Evolutionary conservation across 2,888 invertebrate genomes (phyloP), one percentile per base, ranked within the genome.

Genomic region (Caenorhabditis sulstoni): DNA sequence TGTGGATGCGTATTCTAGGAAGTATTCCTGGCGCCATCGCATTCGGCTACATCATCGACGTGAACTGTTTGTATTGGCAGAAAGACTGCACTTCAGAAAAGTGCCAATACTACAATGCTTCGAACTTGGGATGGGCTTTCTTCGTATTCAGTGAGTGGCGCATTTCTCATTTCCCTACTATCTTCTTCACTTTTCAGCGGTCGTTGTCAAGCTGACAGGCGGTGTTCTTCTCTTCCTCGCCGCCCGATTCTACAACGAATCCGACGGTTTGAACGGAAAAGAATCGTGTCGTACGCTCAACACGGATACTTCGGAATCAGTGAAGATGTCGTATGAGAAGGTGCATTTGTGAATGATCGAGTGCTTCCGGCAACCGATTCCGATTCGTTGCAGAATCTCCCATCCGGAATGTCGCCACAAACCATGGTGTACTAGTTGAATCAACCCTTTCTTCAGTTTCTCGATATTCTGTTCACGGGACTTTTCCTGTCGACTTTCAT

Each of bases 11-110:
- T 18, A 79, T 81, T 41, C 58, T 75, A 12, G 83, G 84, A 52
- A 82, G 82, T 53, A 82, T 85, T 35, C 85, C 85, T 0, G 85
- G 85, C 4, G 85, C 82, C 11, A 75, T 83, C 49, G 55, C 79
- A 0, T 85, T 85, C 45, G 85, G 85, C 2, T 73, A 74, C 65
- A 67, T 84, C 11, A 83, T 85, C 22, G 85, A 85, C 47, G 74
- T 61, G 7, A 82, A 83, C 14, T 85, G 85, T 50, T 37, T 79
- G 39, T 74, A 79, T 37, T 82, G 82, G 83, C 81, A 75, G 23
- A 70, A 61, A 20, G 78, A 79, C 22, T 85, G 85, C 74, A 74
- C 71, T 14, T 71, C 67, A 2, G 55, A 73, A n/a, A 85, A 83
- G 39, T 85, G 85, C 49, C 79, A 83, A 29, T 74, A 78, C 35